phyloP scores from a whole-genome alignment of 2,113 vertebrate genomes.

The Fukomys damarensis region DNA sequence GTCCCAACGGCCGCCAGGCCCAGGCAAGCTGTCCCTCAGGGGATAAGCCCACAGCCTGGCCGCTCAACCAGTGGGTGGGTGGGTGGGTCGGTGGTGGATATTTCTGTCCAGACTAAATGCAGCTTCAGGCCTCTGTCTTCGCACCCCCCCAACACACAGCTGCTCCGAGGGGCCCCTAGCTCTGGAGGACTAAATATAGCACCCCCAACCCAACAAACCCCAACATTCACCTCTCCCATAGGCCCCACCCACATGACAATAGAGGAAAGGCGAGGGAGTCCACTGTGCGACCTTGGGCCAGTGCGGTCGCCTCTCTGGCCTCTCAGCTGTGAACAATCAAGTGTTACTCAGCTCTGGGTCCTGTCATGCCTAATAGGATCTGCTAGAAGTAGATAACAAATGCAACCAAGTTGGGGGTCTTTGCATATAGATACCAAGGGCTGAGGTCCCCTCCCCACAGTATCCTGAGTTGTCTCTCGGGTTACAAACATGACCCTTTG shows the following conservation, averaged over 20 bases:
- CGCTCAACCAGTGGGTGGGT: slow-evolving; percentile 73
- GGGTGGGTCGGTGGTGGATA: slow-evolving; percentile 76
- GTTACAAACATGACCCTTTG: slow-evolving; percentile 29
- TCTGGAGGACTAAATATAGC: slow-evolving; percentile 78
- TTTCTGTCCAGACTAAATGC: slow-evolving; percentile 83
- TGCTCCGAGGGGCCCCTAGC: slow-evolving; percentile 75
- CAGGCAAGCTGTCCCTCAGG: slow-evolving; percentile 81
- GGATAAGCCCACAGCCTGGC: slow-evolving; percentile 78
- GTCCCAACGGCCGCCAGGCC: slow-evolving; percentile 78
- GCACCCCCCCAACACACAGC: slow-evolving; percentile 70
- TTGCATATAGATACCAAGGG: not conserved
- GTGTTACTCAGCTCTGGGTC: not conserved
- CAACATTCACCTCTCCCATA: slow-evolving; percentile 58
- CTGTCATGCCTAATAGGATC: not conserved
- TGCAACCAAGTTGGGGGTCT: slow-evolving; percentile 18
- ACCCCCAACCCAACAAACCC: slow-evolving; percentile 62
- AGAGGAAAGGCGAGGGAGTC: not conserved
- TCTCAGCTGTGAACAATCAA: slow-evolving; percentile 37
- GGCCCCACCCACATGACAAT: not conserved
- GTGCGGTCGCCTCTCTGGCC: slow-evolving; percentile 45
- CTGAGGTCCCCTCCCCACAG: not conserved
- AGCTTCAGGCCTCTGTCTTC: slow-evolving; percentile 71
- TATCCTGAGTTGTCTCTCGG: not conserved
- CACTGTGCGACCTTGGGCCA: slow-evolving; percentile 39
- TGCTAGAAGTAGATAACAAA: slow-evolving; percentile 3